Conservation (phyloP, 2,797 vertebrate species). For the Ctenosaura bakeri region DNA sequence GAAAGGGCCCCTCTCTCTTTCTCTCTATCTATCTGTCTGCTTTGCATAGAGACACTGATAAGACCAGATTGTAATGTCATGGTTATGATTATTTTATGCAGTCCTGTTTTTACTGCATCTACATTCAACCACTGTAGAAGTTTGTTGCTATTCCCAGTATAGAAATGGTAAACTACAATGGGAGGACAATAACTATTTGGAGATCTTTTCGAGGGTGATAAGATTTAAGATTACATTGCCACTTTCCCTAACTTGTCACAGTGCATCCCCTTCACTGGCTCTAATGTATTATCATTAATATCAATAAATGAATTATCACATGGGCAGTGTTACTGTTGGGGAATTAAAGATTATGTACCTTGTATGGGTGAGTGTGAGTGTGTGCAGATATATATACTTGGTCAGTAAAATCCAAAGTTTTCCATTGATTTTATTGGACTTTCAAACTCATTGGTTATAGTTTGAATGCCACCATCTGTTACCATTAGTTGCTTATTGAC, state of each 20-base stretch:
- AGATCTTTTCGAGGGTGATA: neutral
- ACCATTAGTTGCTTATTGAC: neutral
- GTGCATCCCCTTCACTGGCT: neutral
- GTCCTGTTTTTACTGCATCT: neutral
- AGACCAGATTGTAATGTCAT: too few species aligned
- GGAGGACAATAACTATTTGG: neutral
- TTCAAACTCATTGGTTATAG: neutral
- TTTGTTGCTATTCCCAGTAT: neutral
- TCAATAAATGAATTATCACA: neutral
- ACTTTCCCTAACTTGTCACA: neutral
- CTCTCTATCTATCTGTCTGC: too few species aligned
- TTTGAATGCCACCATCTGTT: slow-evolving; percentile 32
- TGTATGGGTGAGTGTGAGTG: too few species aligned
- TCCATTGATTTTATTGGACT: slow-evolving; percentile 35
- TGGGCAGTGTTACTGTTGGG: neutral
- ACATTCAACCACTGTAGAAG: neutral
- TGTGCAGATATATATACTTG: neutral
- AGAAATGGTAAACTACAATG: neutral
- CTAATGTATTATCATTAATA: neutral
- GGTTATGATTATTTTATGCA: neutral
- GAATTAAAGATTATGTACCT: neutral
- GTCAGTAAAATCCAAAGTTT: slow-evolving; percentile 22
- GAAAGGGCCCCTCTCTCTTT: too few species aligned
- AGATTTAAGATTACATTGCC: too few species aligned
- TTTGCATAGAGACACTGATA: too few species aligned